Base-by-base conservation (phyloP, 1,140 invertebrate species). In the Ruditapes philippinarum region DNA sequence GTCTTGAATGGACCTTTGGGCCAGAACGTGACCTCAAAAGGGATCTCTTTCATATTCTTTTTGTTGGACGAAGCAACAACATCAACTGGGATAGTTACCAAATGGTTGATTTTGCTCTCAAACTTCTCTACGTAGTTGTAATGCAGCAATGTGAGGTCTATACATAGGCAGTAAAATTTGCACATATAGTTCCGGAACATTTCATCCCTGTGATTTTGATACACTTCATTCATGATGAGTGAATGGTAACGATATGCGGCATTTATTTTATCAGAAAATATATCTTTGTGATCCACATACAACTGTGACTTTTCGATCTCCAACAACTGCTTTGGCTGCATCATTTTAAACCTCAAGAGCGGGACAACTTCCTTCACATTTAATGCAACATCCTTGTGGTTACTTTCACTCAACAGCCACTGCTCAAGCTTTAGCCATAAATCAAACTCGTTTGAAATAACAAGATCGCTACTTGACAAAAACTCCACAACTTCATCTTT, bases 381-480 rank as follows among this genome's bases (percentile, higher is more conserved):
- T 40, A 93, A 91, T n/a, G 70, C 49, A 4, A 94, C 28, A 12
- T 84, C 51, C 5, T 92, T 89, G 54, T 76, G 33, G 74, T 94
- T 92, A 54, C 91, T 81, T 42, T 93, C 91, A 65, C 88, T 81
- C 33, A 83, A 51, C 40, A 95, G 85, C 95, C 95, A 95, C 79
- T 91, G 86, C 49, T 94, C 93, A 5, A 95, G 91, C 49, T 91
- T 82, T 36, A 51, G 62, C 94, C 94, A 95, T 19, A 94, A 79
- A 9, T 90, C 49, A 57, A 82, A 91, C 88, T 95, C 95, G 80
- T 91, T 92, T 25, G 89, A 73, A 12, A 95, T 93, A 65, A 95
- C 91, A n/a, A 95, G 89, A 60, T 95, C 94, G 11, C 94, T 95
- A 90, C 93, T 92, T 22, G 89, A 90, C 25, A 95, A 81, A 88